Evolutionary conservation across 2,797 vertebrate genomes (phyloP), one percentile per base, ranked within the genome.

Genomic region (Sardinella longiceps): DNA sequence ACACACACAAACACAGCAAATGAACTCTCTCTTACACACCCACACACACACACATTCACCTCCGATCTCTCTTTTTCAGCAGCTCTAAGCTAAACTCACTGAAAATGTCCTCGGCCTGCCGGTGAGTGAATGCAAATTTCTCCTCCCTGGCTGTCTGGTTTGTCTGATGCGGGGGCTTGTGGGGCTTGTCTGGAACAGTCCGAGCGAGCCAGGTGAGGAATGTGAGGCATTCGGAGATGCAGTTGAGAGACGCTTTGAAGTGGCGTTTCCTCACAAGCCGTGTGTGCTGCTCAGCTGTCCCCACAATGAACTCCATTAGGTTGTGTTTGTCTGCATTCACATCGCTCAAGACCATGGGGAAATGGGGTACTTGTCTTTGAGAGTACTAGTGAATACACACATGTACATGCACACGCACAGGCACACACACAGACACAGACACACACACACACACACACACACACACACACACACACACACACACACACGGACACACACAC

Each of bases 401-500:
- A 43, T 20, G 6, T 15, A 30, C 25, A 66, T 1, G 2, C 28
- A 66, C 60, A 25, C 0, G 9, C n/a, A 20, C 30, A 37, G 1
- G 3, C 60, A 30, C 28, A 30, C 66, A 20, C 33, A 60, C n/a
- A 60, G 0, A 60, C 7, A 11, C 6, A 58, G 0, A 58, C 6
- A 58, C 4, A 58, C 23, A 60, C 23, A 25, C 58, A 25, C 23
- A 58, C 23, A 7, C 23, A 63, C 23, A 60, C 56, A 9, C n/a
- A 60, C n/a, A 25, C 23, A 23, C 23, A 51, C 15, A 56, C 51
- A 56, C 12, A 56, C 51, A 56, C 6, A 23, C 51, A 53, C 14
- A 53, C 51, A 53, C 56, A 58, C 18, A 58, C 56, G n/a, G 0
- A 5, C 85, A 84, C 39, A 88, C 91, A 92, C 92, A 91, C 91